Base-by-base conservation (phyloP, 1,140 invertebrate species). In the Brachionus sp. region DNA sequence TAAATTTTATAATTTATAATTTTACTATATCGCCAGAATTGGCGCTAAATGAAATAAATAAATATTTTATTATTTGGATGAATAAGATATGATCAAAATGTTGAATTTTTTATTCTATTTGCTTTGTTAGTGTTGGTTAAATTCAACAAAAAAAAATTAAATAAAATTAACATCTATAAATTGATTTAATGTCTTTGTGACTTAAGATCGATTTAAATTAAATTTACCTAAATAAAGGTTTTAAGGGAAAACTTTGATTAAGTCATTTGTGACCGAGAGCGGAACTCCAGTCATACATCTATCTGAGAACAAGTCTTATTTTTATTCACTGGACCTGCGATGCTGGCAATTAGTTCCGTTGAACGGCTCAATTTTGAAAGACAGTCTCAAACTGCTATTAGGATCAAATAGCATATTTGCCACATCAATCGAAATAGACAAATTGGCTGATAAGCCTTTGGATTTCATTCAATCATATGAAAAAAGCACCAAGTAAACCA, bases 331-430 rank as follows among this genome's bases (percentile, higher is more conserved):
- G 6, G 35, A 80, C 1, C n/a, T 44, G 10, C n/a, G 35, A 62
- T 80, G 77, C 35, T 80, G 77, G 77, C 77, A 80, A 62, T 35
- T 29, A 29, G 57, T 80, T 12, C 77, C 77, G 25, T 12, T 66
- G 5, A 42, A 62, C 19, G 77, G 77, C 6, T 66, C 62, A 5
- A 6, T 57, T 13, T 42, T 66, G 10, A 44, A 25, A 39, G 50
- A 80, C 16, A 62, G 46, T n/a, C 77, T 80, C 3, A 66, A 62
- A 42, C 13, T 66, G 19, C 5, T 80, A 23, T 33, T 80, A 25
- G 57, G 57, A 35, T 80, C 62, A 44, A 80, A 80, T 39, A 62
- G 50, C 39, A n/a, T 44, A 42, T 80, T 62, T 80, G 23, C 23
- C 19, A 2, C 57, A 16, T 42, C 35, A 5, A 62, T 23, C 9